These are phyloP conservation scores for Heteromyza rotundicornis DNA, from an alignment of 2,888 invertebrate species.

Conservation along the genomic window DNA sequence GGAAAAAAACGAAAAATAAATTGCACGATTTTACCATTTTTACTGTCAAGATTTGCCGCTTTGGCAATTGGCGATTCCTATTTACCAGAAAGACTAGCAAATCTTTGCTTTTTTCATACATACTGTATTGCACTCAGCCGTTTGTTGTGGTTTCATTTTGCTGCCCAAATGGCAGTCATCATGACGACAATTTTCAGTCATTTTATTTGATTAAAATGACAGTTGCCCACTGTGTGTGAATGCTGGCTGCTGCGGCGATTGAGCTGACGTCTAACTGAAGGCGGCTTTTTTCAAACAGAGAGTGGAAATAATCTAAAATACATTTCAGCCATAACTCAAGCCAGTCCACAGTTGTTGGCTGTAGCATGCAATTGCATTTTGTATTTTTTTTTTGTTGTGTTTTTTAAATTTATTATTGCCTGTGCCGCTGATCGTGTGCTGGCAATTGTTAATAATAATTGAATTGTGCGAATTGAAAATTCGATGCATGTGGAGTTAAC, in stretches of 20 bases:
- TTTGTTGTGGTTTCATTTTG: not conserved
- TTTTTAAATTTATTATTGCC: too few relatives aligned
- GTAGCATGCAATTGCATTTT: not conserved
- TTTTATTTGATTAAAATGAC: conserved; percentile 38
- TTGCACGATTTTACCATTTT: conserved; percentile 22
- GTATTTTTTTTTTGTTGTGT: too few relatives aligned
- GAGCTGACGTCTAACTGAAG: not conserved
- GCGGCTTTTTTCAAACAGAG: not conserved
- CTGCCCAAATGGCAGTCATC: conserved; percentile 16
- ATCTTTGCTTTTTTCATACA: not conserved
- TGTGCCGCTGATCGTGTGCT: too few relatives aligned
- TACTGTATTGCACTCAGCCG: not conserved
- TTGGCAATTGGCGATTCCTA: not conserved
- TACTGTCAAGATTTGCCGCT: not conserved
- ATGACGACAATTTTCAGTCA: conserved; percentile 25
- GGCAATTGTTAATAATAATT: too few relatives aligned
- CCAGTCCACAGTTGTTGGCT: too few relatives aligned
- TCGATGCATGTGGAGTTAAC: too few relatives aligned
- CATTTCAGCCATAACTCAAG: too few relatives aligned
- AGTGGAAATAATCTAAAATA: too few relatives aligned
- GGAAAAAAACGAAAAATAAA: not conserved
- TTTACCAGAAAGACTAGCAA: too few relatives aligned
- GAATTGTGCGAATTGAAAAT: too few relatives aligned
- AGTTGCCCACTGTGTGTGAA: conserved; percentile 25
- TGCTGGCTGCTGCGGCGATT: conserved; percentile 9